Evolutionary conservation across 2,797 vertebrate genomes (phyloP).

Genomic region (Trichosurus vulpecula): DNA sequence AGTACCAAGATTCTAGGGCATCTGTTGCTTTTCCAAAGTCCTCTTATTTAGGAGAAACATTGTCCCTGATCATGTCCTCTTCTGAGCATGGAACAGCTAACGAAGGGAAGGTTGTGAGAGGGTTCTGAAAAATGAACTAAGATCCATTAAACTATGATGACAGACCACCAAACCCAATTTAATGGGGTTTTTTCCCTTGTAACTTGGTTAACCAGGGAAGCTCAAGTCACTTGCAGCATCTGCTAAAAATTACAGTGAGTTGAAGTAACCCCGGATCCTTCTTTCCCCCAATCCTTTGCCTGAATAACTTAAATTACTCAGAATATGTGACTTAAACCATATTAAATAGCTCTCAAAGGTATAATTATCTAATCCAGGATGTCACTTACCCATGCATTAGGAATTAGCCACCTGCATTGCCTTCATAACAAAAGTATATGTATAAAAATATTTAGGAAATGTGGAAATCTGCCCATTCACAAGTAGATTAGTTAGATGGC

Average conservation of each 20-base stretch:
- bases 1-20: neutral
- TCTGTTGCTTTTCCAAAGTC: neutral
- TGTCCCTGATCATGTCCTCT: neutral
- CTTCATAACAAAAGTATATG: neutral
- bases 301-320: slow-evolving; percentile 54
- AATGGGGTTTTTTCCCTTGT: slow-evolving; percentile 41
- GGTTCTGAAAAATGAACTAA: slow-evolving; percentile 31
- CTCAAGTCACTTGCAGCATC: slow-evolving; percentile 53
- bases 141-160: slow-evolving; percentile 55
- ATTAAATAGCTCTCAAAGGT: neutral
- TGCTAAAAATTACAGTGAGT: slow-evolving; percentile 58
- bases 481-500: neutral
- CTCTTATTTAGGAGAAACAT: neutral
- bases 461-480: slow-evolving; percentile 25
- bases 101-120: slow-evolving; percentile 58
- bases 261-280: slow-evolving; percentile 41
- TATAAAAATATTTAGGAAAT: slow-evolving; percentile 4
- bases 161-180: slow-evolving; percentile 49
- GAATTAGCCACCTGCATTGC: neutral
- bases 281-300: slow-evolving; percentile 31
- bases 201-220: slow-evolving; percentile 61
- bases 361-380: slow-evolving; percentile 17
- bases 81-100: slow-evolving; percentile 42
- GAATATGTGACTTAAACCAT: slow-evolving; percentile 39
- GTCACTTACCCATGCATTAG: neutral